Conservation (phyloP, 2,797 vertebrate genomes). For the Ambastaia sidthimunki region DNA sequence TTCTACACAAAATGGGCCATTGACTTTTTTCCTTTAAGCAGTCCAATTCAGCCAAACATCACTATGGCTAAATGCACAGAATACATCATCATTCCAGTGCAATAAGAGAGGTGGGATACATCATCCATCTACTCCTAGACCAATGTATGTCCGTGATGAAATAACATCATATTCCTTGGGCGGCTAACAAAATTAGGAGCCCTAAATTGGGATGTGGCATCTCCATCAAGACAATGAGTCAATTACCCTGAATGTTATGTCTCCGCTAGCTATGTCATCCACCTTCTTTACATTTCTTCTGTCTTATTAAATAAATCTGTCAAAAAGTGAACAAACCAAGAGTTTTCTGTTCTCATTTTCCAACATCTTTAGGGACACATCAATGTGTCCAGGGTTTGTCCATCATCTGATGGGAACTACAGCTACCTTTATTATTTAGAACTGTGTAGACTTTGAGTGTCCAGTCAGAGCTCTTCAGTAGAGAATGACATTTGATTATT, state of each 20-base stretch:
- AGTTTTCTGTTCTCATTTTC: conserved; percentile 7
- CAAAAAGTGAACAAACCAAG: conserved; percentile 10
- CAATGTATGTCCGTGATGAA: conserved; percentile 26
- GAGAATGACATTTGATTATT: conserved; percentile 12
- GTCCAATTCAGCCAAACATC: conserved; percentile 59
- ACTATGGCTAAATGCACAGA: conserved; percentile 50
- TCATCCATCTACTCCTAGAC: conserved; percentile 35
- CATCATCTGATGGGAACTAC: not conserved
- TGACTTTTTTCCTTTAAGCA: conserved; percentile 62
- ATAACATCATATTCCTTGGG: conserved; percentile 39
- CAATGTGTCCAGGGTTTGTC: not conserved
- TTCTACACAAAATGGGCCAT: conserved; percentile 66
- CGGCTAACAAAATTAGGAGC: conserved; percentile 40
- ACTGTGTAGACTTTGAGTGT: conserved; percentile 14
- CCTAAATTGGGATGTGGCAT: conserved; percentile 39
- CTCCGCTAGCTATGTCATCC: conserved; percentile 35
- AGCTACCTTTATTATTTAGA: conserved; percentile 8
- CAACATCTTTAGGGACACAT: not conserved
- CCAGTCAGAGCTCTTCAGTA: conserved; percentile 15
- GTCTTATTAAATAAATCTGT: conserved; percentile 20
- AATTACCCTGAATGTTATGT: conserved; percentile 49
- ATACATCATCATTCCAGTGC: conserved; percentile 67
- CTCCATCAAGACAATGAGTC: conserved; percentile 52
- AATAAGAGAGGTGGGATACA: conserved; percentile 22
- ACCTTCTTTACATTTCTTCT: conserved; percentile 25